These are phyloP conservation scores for Pangasius larnaudii DNA, from an alignment of 2,797 vertebrate species.

Conservation along the genomic window DNA sequence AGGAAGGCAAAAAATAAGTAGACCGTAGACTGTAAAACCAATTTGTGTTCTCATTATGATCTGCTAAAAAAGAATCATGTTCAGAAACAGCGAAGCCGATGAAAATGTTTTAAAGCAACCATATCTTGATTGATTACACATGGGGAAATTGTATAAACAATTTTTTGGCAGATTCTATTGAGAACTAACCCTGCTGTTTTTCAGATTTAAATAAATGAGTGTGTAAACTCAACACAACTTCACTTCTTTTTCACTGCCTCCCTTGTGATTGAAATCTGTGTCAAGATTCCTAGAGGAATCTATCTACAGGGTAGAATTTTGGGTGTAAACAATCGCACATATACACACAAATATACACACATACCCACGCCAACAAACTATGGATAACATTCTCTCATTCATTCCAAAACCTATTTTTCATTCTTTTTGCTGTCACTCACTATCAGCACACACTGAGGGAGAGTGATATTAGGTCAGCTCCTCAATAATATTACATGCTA, in stretches of 20 bases:
- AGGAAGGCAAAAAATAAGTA: constrained; percentile 1
- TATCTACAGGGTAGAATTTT: not conserved
- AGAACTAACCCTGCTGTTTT: not conserved
- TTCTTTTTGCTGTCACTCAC: not conserved
- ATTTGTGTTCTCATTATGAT: not conserved
- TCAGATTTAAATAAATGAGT: not conserved
- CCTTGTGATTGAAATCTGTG: not conserved
- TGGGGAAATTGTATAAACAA: not conserved
- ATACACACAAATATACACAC: not conserved
- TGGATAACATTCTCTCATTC: not conserved
- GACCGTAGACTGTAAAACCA: not conserved
- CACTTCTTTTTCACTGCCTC: not conserved
- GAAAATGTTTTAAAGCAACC: not conserved
- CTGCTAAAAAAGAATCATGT: not conserved
- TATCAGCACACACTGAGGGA: constrained; percentile 26
- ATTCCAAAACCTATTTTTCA: not conserved
- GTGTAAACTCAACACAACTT: not conserved
- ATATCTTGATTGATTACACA: not conserved
- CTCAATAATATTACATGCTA: not conserved
- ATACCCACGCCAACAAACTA: not conserved
- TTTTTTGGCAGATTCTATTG: not conserved
- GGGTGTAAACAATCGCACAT: not conserved
- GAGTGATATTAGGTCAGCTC: constrained; percentile 32
- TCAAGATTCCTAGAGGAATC: not conserved
- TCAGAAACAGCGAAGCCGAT: not conserved